Evolutionary conservation across 2,113 vertebrate species (phyloP), one percentile per base, ranked within the genome.

Genomic region (Picathartes gymnocephalus): DNA sequence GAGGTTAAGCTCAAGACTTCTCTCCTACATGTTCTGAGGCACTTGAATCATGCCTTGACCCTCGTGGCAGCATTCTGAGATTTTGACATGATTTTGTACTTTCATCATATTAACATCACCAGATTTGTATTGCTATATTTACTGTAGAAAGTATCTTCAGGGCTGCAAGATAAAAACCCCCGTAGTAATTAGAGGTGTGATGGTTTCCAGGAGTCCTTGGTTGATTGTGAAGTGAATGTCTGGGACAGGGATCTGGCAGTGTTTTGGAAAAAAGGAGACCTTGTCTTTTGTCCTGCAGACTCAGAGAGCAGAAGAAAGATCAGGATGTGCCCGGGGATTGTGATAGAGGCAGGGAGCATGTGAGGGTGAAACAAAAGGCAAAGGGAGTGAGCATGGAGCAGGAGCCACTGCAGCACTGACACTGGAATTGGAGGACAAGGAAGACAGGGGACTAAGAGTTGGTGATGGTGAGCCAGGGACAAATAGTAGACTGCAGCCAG

Each of bases 371-470:
- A 65, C 1, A 5, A 69, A 21, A 69, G 10, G 11, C 33, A 65
- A 69, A 64, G 9, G 6, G 18, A 40, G 4, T 10, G 27, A 77
- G 2, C 0, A 0, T 53, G 60, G 37, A 22, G 84, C 35, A 47
- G 39, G 37, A 86, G 40, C 12, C 48, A 61, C 54, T 25, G 30
- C 30, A 53, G 18, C 42, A 54, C 6, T 53, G 27, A 19, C 12
- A 31, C 18, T 24, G 44, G 37, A 60, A 65, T 60, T 2, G 3
- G 39, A 72, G 68, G 40, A n/a, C 54, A 42, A 25, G 16, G 18
- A 77, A 51, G 27, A 25, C 11, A 48, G 9, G 16, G 15, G 11
- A 4, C 53, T 80, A 4, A 53, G 58, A 86, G 18, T 8, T 51
- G n/a, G 13, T 64, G 25, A 27, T 44, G 19, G 19, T 64, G 7